These are phyloP conservation scores for Abrostola tripartita DNA, from an alignment of 2,888 invertebrate species.

Conservation along the genomic window DNA sequence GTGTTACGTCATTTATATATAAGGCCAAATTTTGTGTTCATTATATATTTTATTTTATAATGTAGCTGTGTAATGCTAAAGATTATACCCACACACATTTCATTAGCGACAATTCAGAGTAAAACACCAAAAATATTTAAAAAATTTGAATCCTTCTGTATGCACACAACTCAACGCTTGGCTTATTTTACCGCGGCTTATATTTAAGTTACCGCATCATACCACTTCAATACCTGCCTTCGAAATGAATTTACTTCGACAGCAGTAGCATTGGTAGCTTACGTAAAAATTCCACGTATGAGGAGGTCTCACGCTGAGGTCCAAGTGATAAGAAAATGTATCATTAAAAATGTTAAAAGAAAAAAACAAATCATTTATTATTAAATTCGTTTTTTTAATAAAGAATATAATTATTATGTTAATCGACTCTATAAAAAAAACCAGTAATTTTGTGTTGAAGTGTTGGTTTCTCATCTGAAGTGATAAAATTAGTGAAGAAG, in stretches of 20 bases:
- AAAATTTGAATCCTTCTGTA: slow-evolving; percentile 4
- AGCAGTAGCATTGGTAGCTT: slow-evolving; percentile 72
- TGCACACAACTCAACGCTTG: slow-evolving; percentile 28
- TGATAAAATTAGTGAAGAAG: no score
- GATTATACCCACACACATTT: not conserved
- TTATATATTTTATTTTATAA: not conserved
- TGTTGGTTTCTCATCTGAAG: no score
- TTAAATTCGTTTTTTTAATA: no score
- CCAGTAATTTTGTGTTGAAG: no score
- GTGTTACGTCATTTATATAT: slow-evolving; percentile 1
- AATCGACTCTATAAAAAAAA: no score
- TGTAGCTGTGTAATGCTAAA: not conserved
- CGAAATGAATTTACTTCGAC: slow-evolving; percentile 78
- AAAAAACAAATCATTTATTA: no score
- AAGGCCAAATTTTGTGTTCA: not conserved
- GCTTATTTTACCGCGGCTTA: slow-evolving; percentile 27
- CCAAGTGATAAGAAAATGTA: slow-evolving; percentile 44
- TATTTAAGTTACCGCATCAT: slow-evolving; percentile 61
- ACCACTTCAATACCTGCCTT: slow-evolving; percentile 72
- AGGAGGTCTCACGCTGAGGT: slow-evolving; percentile 64
- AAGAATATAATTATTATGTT: no score
- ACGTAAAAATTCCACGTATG: slow-evolving; percentile 87
- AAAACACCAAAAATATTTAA: not conserved
- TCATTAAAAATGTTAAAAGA: no score
- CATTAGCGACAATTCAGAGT: not conserved